Percentiles rank a stretch among this genome's conserved stretches.
These are phyloP conservation scores for Pandemis cinnamomeana DNA, from an alignment of 2,888 invertebrate genomes.

Conservation along the genomic window DNA sequence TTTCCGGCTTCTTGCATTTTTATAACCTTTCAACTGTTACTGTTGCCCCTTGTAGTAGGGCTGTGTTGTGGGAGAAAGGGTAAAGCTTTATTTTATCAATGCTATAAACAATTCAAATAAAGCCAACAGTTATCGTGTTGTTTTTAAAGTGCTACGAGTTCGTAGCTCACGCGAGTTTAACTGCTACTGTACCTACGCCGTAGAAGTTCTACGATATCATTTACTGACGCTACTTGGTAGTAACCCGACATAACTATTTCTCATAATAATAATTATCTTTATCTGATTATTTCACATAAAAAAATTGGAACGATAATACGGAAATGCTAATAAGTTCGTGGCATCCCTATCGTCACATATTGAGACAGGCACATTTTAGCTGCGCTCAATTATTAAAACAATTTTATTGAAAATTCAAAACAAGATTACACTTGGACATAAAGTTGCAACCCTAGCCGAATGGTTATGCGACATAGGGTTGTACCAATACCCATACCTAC, in stretches of 20 bases:
- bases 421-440: background rate
- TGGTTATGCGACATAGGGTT: constrained; percentile 62
- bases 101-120: constrained; percentile 1
- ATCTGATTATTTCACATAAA: too few species aligned
- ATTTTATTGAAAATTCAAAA: background rate
- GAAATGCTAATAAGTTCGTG: too few species aligned
- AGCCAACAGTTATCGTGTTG: background rate
- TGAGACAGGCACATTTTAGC: background rate
- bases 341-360: too few species aligned
- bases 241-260: background rate
- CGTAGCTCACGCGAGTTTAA: constrained; percentile 13
- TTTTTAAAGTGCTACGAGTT: constrained; percentile 7
- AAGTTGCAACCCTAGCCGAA: constrained; percentile 50
- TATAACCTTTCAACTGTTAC: constrained; percentile 68
- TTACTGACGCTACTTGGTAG: background rate
- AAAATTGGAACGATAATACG: too few species aligned
- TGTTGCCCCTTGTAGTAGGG: constrained; percentile 50
- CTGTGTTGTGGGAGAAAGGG: constrained; percentile 5
- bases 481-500: constrained; percentile 57
- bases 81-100: background rate
- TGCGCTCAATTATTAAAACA: background rate
- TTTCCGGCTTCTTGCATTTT: constrained; percentile 79
- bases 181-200: constrained; percentile 36
- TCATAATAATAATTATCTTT: too few species aligned
- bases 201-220: background rate